Base-by-base conservation (phyloP, 1,140 invertebrate species). In the Latrodectus geometricus region DNA sequence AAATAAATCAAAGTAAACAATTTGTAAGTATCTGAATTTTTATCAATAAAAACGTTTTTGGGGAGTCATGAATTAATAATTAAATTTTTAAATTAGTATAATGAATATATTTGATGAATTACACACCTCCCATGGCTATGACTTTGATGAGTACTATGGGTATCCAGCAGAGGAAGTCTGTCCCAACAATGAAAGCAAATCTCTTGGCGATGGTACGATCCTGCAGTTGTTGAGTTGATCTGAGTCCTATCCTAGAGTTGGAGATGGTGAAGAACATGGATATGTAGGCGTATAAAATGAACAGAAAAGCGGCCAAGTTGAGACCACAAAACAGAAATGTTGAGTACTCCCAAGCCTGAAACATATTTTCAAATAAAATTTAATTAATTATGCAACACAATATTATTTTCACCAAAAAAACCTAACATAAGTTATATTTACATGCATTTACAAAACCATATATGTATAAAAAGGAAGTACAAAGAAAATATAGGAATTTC, bases 111-210 rank as follows among this genome's bases (percentile, higher is more conserved):
- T 14, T 20, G 9, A 20, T 3, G 4, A 23, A 14, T 35, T 73
- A 73, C 35, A 5, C 89, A 81, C 92, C 91, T 48, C 91, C 90
- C 82, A 95, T 92, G 3, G 94, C 95, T 75, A 93, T 88, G 52
- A 94, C 92, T 90, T 96, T 96, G 66, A 95, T 90, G 35, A 93
- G 89, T 50, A 95, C 95, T 23, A 95, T 95, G 11, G 95, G 95
- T 11, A 93, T 92, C 95, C 95, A 96, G 89, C 95, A 96, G 35
- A 93, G 89, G n/a, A 93, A 93, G 89, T 96, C 94, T 0, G 95
- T 95, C 15, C 95, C 90, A 3, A 96, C 94, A 78, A 96, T 95
- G 87, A 95, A 93, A 88, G 95, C 95, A 89, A 95, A 95, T 85
- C 95, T 92, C 17, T 94, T 90, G 5, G 94, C 94, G 89, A 96